Conservation (phyloP, 2,797 vertebrate genomes). For the Molossus molossus region DNA sequence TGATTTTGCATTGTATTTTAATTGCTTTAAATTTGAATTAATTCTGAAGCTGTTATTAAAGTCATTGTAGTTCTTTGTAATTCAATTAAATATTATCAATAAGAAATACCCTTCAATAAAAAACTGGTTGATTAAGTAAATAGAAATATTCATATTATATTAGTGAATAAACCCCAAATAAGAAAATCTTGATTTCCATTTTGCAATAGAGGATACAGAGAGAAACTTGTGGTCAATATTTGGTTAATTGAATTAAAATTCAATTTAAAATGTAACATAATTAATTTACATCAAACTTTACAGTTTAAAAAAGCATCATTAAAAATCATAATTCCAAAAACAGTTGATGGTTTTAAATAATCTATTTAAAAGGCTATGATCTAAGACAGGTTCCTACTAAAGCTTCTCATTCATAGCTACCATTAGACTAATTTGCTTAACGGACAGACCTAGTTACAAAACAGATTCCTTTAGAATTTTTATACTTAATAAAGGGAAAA, state of each 20-base stretch:
- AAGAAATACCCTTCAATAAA: constrained; percentile 61
- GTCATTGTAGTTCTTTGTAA: constrained; percentile 34
- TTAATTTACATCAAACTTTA: constrained; percentile 3
- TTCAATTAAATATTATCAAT: constrained; percentile 44
- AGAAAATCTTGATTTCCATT: constrained; percentile 18
- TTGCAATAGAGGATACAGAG: neutral
- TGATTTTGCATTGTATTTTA: constrained; percentile 34
- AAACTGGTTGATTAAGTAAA: constrained; percentile 55
- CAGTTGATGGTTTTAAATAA: constrained; percentile 6
- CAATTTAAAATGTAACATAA: constrained; percentile 8
- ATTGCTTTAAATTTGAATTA: constrained; percentile 60
- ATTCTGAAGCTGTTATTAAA: constrained; percentile 65
- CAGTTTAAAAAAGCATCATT: neutral
- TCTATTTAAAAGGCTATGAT: constrained; percentile 37
- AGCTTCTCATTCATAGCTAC: constrained; percentile 13
- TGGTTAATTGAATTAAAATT: constrained; percentile 20
- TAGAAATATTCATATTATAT: constrained; percentile 9
- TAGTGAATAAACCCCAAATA: constrained; percentile 22
- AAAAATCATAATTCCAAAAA: constrained; percentile 61
- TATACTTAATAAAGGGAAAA: neutral
- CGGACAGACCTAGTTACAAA: constrained; percentile 26
- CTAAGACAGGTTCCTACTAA: neutral
- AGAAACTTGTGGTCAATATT: constrained; percentile 1
- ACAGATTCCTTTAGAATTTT: constrained; percentile 59
- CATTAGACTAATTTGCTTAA: constrained; percentile 53